phyloP scores from a whole-genome alignment of 2,797 vertebrate genomes.

The Neosilurus mollespiculum region DNA sequence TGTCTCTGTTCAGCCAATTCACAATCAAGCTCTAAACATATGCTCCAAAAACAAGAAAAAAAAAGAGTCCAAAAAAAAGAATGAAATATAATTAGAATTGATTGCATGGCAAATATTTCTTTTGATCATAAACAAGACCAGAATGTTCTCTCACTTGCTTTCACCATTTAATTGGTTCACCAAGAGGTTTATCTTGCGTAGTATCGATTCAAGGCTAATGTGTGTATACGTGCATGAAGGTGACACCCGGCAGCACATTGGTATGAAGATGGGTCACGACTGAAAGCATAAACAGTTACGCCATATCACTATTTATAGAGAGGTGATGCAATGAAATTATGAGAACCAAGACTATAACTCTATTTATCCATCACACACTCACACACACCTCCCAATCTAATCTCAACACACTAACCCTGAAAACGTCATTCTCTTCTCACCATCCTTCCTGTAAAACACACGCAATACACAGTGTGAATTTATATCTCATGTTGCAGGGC shows the following conservation, averaged over 20 bases:
- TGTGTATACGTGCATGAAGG: neutral
- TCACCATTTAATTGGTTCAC: neutral
- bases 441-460: slow-evolving; percentile 11
- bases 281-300: slow-evolving; percentile 34
- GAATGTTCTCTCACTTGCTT: neutral
- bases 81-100: neutral
- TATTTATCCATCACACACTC: slow-evolving; percentile 48
- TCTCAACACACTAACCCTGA: slow-evolving; percentile 4
- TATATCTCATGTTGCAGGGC: neutral
- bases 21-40: slow-evolving; percentile 1
- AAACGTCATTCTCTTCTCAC: neutral
- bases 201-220: neutral
- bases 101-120: neutral
- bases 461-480: neutral
- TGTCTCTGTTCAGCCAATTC: slow-evolving; percentile 17
- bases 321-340: slow-evolving; percentile 19
- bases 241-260: slow-evolving; percentile 25
- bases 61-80: too few species aligned
- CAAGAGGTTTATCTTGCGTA: neutral
- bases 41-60: neutral
- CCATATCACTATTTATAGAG: slow-evolving; percentile 23
- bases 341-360: slow-evolving; percentile 44
- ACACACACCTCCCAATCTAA: neutral
- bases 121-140: neutral
- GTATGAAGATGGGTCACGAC: slow-evolving; percentile 34